A percentile compares a stretch with the other conserved stretches of the same genome.
Evolutionary conservation across 2,113 vertebrate species (phyloP).

Genomic region (Chionomys nivalis): DNA sequence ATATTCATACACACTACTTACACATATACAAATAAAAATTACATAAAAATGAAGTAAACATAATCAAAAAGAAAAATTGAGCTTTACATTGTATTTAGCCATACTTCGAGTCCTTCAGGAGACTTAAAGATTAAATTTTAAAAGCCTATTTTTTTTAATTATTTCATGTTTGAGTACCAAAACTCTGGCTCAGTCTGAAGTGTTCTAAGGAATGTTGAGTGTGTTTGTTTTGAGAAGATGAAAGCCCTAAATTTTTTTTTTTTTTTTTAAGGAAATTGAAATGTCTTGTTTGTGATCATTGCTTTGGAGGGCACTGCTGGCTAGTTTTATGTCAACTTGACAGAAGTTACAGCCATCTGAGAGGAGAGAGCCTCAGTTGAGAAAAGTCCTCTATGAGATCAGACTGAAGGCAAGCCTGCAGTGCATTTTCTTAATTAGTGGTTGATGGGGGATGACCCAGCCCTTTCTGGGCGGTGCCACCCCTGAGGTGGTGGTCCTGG

Average conservation of each 20-base stretch:
- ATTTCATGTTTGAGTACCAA: not conserved
- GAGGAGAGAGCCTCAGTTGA: no score
- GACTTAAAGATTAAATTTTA: not conserved
- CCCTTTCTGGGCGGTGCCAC: no score
- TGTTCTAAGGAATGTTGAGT: not conserved
- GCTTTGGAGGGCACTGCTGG: not conserved
- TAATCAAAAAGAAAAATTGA: not conserved
- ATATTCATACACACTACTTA: not conserved
- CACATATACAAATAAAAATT: not conserved
- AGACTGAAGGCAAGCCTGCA: no score
- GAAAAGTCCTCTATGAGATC: no score
- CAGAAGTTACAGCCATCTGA: not conserved
- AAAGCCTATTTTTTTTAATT: not conserved
- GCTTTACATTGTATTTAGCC: not conserved
- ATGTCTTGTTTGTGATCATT: no score
- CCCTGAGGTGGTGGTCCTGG: no score
- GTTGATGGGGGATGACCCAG: no score
- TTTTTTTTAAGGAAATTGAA: not conserved
- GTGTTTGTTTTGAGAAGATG: not conserved
- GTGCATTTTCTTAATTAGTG: no score
- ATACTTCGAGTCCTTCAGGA: not conserved
- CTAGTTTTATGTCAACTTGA: not conserved
- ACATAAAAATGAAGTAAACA: not conserved
- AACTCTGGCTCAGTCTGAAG: not conserved
- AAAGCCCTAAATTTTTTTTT: no score